Evolutionary conservation across 1,140 invertebrate species (phyloP).

Genomic region (Macrosteles quadrilineatus): DNA sequence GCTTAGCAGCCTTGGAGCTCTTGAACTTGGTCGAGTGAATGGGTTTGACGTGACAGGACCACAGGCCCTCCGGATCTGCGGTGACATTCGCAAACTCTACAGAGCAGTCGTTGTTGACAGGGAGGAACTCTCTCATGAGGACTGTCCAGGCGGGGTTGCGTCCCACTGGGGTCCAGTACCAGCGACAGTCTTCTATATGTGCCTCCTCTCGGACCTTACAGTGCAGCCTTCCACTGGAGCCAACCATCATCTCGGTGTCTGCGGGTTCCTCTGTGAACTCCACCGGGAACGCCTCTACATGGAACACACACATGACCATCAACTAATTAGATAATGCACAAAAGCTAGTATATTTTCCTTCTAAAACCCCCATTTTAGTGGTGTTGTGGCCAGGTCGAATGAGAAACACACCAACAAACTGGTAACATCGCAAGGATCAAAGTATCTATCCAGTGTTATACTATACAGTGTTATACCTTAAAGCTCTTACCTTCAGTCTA

Average conservation of each 20-base stretch:
- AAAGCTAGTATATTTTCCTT: too few species aligned
- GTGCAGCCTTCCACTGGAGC: background rate
- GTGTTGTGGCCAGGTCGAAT: too few species aligned
- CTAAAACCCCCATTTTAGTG: too few species aligned
- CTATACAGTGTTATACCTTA: too few species aligned
- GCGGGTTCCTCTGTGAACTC: background rate
- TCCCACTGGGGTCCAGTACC: slow-evolving; percentile 6
- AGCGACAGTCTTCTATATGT: slow-evolving; percentile 8
- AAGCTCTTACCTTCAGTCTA: too few species aligned
- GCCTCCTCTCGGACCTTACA: background rate
- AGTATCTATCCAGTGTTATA: too few species aligned
- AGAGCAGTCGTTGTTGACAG: background rate
- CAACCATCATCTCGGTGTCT: slow-evolving; percentile 5
- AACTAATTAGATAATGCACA: too few species aligned
- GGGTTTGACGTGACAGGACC: slow-evolving; percentile 14
- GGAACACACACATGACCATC: too few species aligned
- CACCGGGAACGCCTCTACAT: slow-evolving; percentile 5
- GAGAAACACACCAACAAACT: too few species aligned
- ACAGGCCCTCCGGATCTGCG: background rate
- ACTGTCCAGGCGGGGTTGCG: background rate
- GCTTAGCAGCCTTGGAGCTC: background rate
- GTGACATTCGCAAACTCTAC: background rate
- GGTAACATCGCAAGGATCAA: too few species aligned
- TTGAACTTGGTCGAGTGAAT: slow-evolving; percentile 9
- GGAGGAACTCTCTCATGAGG: slow-evolving; percentile 18